Percentiles rank a stretch among this genome's conserved stretches.
phyloP scores from a whole-genome alignment of 2,113 vertebrate genomes.

The Crotophaga sulcirostris region DNA sequence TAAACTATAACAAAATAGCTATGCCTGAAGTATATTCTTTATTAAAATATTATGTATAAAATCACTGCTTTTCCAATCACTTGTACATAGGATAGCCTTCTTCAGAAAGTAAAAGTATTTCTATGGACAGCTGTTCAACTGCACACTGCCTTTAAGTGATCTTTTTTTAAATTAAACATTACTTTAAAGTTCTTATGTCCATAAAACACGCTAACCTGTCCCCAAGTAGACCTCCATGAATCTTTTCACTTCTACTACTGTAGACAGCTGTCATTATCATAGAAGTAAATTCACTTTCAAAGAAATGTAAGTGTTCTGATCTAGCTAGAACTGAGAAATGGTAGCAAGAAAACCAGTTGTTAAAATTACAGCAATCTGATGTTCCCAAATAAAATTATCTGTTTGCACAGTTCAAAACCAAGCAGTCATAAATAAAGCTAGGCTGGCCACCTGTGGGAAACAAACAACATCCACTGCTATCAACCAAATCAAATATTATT shows the following conservation, averaged over 20 bases:
- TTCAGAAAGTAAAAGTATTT: neutral
- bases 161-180: neutral
- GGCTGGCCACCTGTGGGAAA: neutral
- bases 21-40: neutral
- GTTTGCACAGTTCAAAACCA: neutral
- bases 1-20: neutral
- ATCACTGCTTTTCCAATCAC: neutral
- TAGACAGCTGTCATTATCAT: neutral
- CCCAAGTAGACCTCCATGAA: neutral
- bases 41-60: neutral
- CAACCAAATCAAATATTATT: neutral
- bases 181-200: neutral
- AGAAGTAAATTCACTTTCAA: neutral
- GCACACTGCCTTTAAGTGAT: neutral
- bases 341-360: neutral
- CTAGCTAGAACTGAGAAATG: neutral
- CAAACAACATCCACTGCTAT: neutral
- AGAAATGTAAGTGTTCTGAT: neutral
- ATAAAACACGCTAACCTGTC: neutral
- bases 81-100: neutral
- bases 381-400: neutral
- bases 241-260: neutral
- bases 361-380: neutral
- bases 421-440: neutral
- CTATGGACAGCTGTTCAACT: neutral